A percentile compares a stretch with the other conserved stretches of the same genome.
Conservation (phyloP, 2,113 vertebrate genomes). For the Rousettus leschenaultii region DNA sequence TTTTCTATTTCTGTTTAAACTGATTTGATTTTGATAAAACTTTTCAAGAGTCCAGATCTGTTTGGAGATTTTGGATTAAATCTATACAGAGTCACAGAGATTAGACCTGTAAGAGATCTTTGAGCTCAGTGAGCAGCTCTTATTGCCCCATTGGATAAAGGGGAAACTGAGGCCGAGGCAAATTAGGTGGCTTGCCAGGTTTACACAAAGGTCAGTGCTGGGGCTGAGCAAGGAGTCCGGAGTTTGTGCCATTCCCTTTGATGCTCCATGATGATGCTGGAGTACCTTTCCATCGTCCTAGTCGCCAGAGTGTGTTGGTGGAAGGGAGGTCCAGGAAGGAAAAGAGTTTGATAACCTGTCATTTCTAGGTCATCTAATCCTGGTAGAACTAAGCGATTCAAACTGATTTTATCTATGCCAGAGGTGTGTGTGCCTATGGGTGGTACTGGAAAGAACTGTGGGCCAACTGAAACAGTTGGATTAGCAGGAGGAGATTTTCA, state of each 20-base stretch:
- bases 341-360: neutral
- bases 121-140: neutral
- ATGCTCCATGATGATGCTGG: neutral
- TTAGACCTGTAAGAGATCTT: neutral
- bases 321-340: neutral
- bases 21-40: neutral
- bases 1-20: conserved; percentile 27
- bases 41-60: neutral
- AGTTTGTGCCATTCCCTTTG: neutral
- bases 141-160: neutral
- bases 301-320: neutral
- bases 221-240: neutral
- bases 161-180: neutral
- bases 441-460: neutral
- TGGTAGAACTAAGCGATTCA: neutral
- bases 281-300: neutral
- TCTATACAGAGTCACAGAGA: neutral
- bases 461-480: neutral
- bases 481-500: neutral
- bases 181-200: neutral
- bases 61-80: neutral
- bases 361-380: neutral
- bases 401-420: neutral
- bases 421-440: neutral
- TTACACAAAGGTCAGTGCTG: neutral